Conservation (phyloP, 2,888 invertebrate species). For the Tribolium freemani region DNA sequence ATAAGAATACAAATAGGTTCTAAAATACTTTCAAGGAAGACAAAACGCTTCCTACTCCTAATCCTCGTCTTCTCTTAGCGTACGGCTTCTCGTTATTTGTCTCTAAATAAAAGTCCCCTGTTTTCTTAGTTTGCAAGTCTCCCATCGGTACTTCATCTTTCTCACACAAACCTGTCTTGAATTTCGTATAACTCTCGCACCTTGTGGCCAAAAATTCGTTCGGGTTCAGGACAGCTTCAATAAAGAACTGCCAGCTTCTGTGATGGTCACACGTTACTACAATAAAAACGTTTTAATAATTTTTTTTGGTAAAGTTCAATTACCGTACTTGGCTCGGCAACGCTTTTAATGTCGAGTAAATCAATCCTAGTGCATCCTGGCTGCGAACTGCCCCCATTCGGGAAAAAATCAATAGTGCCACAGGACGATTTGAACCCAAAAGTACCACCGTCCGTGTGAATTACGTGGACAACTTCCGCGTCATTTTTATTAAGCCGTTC, state of each 20-base stretch:
- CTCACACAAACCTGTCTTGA: slow-evolving; percentile 48
- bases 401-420: slow-evolving; percentile 61
- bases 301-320: background rate
- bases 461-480: slow-evolving; percentile 59
- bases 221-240: slow-evolving; percentile 57
- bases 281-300: slow-evolving; percentile 37
- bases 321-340: slow-evolving; percentile 55
- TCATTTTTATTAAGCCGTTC: slow-evolving; percentile 55
- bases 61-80: background rate
- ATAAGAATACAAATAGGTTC: background rate
- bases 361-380: slow-evolving; percentile 59
- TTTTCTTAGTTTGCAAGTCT: slow-evolving; percentile 50
- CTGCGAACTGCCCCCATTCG: slow-evolving; percentile 60
- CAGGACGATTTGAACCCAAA: slow-evolving; percentile 54
- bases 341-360: slow-evolving; percentile 38
- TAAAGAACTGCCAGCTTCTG: slow-evolving; percentile 54
- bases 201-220: slow-evolving; percentile 51
- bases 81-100: slow-evolving; percentile 52
- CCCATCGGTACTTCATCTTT: slow-evolving; percentile 53
- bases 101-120: slow-evolving; percentile 56
- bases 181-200: slow-evolving; percentile 53
- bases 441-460: slow-evolving; percentile 59
- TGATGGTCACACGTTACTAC: slow-evolving; percentile 57
- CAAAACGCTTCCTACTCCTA: background rate
- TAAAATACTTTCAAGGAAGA: background rate